phyloP scores from a whole-genome alignment of 2,888 invertebrate species.

The Pollenia griseotomentosa region DNA sequence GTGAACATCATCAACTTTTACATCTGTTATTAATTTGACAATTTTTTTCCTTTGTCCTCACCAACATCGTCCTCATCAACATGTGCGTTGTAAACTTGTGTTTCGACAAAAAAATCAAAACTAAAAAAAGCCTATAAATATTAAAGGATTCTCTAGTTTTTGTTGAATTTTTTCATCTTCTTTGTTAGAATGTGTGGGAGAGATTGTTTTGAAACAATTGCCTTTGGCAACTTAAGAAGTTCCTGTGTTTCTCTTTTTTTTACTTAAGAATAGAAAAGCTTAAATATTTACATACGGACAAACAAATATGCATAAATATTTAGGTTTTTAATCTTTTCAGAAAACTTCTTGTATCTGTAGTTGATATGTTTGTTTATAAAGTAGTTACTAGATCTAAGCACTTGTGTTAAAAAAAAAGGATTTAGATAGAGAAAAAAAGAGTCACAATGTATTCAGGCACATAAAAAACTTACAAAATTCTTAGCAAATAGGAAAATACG shows the following conservation, averaged over 20 bases:
- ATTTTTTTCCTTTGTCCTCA: conserved; percentile 15
- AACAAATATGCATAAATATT: background rate
- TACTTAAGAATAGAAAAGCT: conserved; percentile 46
- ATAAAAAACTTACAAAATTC: background rate
- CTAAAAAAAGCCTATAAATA: conserved; percentile 60
- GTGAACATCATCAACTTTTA: conserved; percentile 49
- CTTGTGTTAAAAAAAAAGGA: background rate
- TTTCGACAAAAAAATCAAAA: background rate
- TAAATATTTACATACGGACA: background rate
- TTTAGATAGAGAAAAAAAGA: background rate
- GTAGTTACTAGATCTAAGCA: conserved; percentile 11
- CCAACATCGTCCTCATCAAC: background rate
- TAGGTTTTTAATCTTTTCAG: too few species aligned
- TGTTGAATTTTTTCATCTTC: background rate
- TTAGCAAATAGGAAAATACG: background rate
- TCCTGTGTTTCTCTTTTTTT: background rate
- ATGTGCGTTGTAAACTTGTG: conserved; percentile 9
- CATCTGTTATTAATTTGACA: conserved; percentile 68
- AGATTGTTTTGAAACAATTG: conserved; percentile 10
- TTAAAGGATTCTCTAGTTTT: conserved; percentile 29
- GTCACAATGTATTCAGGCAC: background rate
- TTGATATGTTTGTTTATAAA: conserved; percentile 20
- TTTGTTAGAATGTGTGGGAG: background rate
- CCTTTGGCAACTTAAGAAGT: conserved; percentile 21
- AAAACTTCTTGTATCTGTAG: conserved; percentile 6